Evolutionary conservation across 2,888 invertebrate genomes (phyloP).

Genomic region (Chydorus sphaericus): DNA sequence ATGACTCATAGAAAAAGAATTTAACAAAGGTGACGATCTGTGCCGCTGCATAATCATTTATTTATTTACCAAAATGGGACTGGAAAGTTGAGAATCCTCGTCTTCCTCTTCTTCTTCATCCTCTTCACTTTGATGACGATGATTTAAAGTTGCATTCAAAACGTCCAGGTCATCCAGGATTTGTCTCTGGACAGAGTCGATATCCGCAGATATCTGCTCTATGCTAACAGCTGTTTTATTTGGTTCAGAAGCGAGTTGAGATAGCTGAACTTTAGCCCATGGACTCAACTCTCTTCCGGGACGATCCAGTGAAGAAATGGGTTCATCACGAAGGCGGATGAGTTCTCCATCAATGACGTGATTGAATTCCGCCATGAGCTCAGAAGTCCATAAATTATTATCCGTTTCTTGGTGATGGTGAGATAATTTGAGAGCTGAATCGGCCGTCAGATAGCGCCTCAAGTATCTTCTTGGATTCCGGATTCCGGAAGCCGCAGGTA

Average conservation of each 20-base stretch:
- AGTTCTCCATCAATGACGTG: constrained; percentile 12
- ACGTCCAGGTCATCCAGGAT: constrained; percentile 5
- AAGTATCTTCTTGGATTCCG: not conserved
- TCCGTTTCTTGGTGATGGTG: not conserved
- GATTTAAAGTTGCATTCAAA: not conserved
- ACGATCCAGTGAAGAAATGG: not conserved
- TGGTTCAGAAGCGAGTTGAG: not conserved
- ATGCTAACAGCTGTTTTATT: not conserved
- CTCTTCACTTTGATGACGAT: not conserved
- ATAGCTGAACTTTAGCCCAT: not conserved
- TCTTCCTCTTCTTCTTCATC: not conserved
- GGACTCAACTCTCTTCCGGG: not conserved
- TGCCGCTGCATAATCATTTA: too few species aligned
- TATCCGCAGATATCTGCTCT: constrained; percentile 5
- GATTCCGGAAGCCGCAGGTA: too few species aligned
- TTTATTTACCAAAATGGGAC: not conserved
- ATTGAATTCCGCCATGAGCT: constrained; percentile 13
- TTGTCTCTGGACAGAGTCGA: not conserved
- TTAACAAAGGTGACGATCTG: too few species aligned
- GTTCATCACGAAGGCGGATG: not conserved
- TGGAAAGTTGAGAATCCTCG: not conserved
- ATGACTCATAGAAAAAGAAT: too few species aligned
- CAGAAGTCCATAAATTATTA: constrained; percentile 8
- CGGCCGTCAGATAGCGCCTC: not conserved
- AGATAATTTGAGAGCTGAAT: not conserved